Percentiles rank a stretch among this genome's conserved stretches.
These are phyloP conservation scores for Coelogynopora nodosa DNA, from an alignment of 2,888 invertebrate genomes.

Conservation along the genomic window DNA sequence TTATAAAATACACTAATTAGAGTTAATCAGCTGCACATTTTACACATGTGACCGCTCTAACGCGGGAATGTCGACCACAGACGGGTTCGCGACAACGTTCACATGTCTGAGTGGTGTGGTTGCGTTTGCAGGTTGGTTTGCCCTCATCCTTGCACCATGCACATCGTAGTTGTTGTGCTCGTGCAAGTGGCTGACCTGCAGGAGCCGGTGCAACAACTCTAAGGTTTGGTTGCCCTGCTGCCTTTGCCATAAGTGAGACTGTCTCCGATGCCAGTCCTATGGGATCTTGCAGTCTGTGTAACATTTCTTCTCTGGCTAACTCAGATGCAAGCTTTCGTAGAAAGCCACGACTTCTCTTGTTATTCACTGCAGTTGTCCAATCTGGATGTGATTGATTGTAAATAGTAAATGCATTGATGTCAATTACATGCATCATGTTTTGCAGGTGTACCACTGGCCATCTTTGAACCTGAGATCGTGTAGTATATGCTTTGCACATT, in stretches of 20 bases:
- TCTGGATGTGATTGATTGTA: constrained; percentile 28
- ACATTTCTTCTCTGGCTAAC: background rate
- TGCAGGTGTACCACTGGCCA: constrained; percentile 1
- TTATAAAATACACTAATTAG: background rate
- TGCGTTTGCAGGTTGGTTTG: constrained; percentile 20
- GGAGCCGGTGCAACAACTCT: constrained; percentile 21
- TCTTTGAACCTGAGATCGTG: constrained; percentile 21
- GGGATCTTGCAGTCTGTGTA: constrained; percentile 1
- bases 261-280: background rate
- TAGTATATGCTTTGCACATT: constrained; percentile 26
- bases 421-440: constrained; percentile 18
- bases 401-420: constrained; percentile 25
- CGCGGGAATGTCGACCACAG: background rate
- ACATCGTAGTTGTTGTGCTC: constrained; percentile 20
- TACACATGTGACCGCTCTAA: background rate
- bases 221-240: background rate
- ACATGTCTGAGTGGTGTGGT: constrained; percentile 17
- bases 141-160: background rate
- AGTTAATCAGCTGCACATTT: background rate
- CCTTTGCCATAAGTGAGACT: constrained; percentile 20
- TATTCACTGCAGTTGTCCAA: constrained; percentile 13
- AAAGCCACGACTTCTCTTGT: constrained; percentile 21
- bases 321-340: constrained; percentile 15
- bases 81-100: background rate
- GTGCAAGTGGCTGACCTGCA: constrained; percentile 31